These are phyloP conservation scores for Lochmaea crataegi DNA, from an alignment of 2,888 invertebrate genomes.

Conservation along the genomic window DNA sequence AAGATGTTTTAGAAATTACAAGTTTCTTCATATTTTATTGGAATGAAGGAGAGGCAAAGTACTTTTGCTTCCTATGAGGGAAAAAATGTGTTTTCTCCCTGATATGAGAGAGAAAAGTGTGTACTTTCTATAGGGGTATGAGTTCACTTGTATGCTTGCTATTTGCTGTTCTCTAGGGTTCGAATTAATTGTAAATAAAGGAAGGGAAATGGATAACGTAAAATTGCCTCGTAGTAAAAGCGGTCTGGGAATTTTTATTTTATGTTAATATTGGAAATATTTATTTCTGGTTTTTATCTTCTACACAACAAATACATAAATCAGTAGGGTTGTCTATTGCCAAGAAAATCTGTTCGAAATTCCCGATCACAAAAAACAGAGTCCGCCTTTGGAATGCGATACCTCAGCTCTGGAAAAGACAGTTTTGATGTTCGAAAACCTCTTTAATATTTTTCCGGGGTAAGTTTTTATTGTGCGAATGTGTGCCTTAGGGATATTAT, in stretches of 20 bases:
- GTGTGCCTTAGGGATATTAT: constrained; percentile 25
- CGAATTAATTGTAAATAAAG: too few relatives aligned
- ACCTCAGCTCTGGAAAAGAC: constrained; percentile 23
- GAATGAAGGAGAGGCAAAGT: too few relatives aligned
- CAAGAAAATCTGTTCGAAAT: constrained; percentile 1
- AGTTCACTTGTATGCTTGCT: too few relatives aligned
- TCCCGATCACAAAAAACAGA: background rate
- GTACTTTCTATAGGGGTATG: too few relatives aligned
- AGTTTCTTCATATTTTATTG: too few relatives aligned
- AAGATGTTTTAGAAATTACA: too few relatives aligned
- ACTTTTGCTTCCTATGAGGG: too few relatives aligned
- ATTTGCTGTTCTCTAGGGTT: too few relatives aligned
- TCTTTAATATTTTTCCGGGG: constrained; percentile 19
- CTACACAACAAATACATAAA: background rate
- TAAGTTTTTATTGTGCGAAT: constrained; percentile 26
- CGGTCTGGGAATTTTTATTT: background rate
- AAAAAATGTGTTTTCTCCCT: too few relatives aligned
- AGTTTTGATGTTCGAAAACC: constrained; percentile 25
- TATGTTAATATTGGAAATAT: background rate
- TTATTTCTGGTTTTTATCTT: background rate
- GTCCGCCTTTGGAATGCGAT: constrained; percentile 7
- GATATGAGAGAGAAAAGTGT: too few relatives aligned
- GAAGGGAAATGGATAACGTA: background rate
- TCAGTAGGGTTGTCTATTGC: background rate
- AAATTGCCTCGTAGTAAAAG: background rate